These are phyloP conservation scores for Boulengeromyrus knoepffleri DNA, from an alignment of 2,113 vertebrate genomes.

Conservation along the genomic window DNA sequence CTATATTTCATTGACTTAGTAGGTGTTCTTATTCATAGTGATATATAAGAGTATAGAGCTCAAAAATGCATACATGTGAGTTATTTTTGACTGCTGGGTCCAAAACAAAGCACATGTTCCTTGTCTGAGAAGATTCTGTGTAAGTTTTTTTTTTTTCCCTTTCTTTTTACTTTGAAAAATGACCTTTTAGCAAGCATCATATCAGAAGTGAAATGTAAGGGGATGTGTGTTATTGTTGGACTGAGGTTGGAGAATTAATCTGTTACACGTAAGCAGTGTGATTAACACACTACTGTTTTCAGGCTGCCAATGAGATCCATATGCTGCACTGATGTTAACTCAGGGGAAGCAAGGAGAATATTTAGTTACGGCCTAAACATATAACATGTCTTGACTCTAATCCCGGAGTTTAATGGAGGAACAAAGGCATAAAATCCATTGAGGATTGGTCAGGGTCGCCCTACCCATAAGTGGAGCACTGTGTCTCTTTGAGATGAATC, in stretches of 20 bases:
- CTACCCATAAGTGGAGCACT: neutral
- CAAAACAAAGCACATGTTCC: neutral
- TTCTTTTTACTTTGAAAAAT: neutral
- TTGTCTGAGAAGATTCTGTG: neutral
- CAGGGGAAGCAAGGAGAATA: neutral
- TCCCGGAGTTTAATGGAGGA: neutral
- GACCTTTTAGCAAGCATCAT: neutral
- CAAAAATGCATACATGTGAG: neutral
- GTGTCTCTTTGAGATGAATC: neutral
- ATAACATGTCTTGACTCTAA: neutral
- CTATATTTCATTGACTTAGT: neutral
- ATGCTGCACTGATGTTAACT: constrained; percentile 15
- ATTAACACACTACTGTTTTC: constrained; percentile 38
- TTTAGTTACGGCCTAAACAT: constrained; percentile 12
- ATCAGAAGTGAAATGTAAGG: neutral
- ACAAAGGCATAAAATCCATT: constrained; percentile 1
- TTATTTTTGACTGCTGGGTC: neutral
- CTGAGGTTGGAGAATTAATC: constrained; percentile 22
- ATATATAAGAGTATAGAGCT: neutral
- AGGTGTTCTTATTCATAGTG: neutral
- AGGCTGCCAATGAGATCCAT: constrained; percentile 29
- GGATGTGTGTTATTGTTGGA: constrained; percentile 32
- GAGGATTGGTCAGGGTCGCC: neutral
- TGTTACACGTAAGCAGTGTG: constrained; percentile 28
- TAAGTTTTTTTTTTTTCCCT: neutral